A percentile compares a stretch with the other conserved stretches of the same genome.
Conservation (phyloP, 1,140 invertebrate species). For the Cyphomyrmex costatus region DNA sequence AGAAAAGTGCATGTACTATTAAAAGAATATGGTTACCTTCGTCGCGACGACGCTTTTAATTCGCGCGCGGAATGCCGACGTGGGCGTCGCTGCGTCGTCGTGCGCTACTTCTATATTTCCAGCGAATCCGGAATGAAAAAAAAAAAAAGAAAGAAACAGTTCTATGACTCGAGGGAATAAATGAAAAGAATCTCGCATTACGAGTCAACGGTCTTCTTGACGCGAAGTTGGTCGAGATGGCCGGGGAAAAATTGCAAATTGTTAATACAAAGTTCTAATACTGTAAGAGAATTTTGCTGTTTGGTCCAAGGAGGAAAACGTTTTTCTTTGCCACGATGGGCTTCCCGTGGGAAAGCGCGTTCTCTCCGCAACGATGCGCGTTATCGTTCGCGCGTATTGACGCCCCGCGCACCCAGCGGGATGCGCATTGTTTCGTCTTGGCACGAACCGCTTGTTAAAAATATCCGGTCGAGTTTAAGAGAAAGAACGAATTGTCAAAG, state of each 20-base stretch:
- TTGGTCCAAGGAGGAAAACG: slow-evolving; percentile 38
- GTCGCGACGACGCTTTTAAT: slow-evolving; percentile 28
- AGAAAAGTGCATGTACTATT: too few relatives aligned
- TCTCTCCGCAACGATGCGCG: slow-evolving; percentile 20
- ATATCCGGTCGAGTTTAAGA: slow-evolving; percentile 73
- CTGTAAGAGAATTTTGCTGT: slow-evolving; percentile 1
- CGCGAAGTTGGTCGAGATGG: background rate
- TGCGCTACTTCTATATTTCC: slow-evolving; percentile 14
- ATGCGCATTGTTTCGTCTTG: slow-evolving; percentile 74
- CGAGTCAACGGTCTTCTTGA: slow-evolving; percentile 14
- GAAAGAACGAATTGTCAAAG: slow-evolving; percentile 23
- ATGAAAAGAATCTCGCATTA: slow-evolving; percentile 15
- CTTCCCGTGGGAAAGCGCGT: slow-evolving; percentile 21
- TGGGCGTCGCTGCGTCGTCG: slow-evolving; percentile 23
- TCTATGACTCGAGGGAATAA: slow-evolving; percentile 15
- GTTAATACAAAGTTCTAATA: background rate
- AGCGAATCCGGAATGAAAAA: background rate
- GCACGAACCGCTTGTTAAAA: slow-evolving; percentile 78
- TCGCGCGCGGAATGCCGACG: slow-evolving; percentile 19
- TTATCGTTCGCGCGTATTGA: slow-evolving; percentile 25
- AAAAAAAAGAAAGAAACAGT: slow-evolving; percentile 2
- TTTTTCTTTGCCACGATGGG: slow-evolving; percentile 35
- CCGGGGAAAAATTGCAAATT: slow-evolving; percentile 8
- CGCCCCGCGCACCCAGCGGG: slow-evolving; percentile 3
- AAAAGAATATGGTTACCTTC: too few relatives aligned